A percentile compares a stretch with the other conserved stretches of the same genome.
phyloP scores from a whole-genome alignment of 2,797 vertebrate species.

The Peromyscus aztecus region DNA sequence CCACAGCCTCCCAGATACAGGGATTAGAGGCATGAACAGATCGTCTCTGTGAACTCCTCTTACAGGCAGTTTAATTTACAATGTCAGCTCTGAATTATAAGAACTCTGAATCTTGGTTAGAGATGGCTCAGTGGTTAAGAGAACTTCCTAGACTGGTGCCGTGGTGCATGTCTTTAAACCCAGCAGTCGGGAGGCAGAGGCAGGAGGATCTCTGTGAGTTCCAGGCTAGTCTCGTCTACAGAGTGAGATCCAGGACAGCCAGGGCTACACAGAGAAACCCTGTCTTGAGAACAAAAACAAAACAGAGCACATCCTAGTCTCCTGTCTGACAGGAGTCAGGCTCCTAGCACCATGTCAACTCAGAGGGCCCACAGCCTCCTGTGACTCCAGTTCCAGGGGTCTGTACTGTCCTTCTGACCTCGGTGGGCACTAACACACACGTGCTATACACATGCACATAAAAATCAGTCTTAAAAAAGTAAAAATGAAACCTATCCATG shows the following conservation, averaged over 20 bases:
- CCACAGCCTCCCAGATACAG: neutral
- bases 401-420: neutral
- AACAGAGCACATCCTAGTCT: neutral
- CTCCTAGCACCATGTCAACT: neutral
- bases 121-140: neutral
- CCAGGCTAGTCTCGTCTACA: neutral
- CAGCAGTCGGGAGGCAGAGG: neutral
- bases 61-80: conserved; percentile 30
- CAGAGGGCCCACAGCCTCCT: neutral
- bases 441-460: neutral
- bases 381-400: neutral
- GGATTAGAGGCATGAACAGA: neutral
- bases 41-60: neutral
- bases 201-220: neutral
- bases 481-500: conserved; percentile 8
- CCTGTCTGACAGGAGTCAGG: neutral
- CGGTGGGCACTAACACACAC: neutral
- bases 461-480: neutral
- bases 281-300: neutral
- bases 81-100: neutral
- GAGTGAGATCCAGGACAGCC: neutral
- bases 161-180: neutral
- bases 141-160: neutral
- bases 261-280: neutral
- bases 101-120: neutral